Conservation (phyloP, 2,797 vertebrate species). For the Ataeniobius toweri region DNA sequence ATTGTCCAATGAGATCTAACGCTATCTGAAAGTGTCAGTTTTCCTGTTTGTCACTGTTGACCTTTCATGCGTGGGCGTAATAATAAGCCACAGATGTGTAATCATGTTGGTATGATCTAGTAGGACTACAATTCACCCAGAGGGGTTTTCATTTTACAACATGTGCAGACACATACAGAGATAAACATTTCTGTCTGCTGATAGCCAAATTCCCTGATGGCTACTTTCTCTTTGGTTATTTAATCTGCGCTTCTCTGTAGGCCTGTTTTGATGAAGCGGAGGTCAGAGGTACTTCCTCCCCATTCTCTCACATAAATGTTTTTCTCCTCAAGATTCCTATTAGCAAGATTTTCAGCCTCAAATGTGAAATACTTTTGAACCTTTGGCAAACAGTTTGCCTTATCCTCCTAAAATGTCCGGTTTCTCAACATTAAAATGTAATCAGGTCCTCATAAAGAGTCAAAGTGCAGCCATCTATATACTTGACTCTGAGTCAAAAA, state of each 20-base stretch:
- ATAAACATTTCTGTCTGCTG: background rate
- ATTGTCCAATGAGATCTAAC: background rate
- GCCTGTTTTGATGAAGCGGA: slow-evolving; percentile 26
- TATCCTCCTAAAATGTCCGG: background rate
- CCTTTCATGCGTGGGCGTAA: background rate
- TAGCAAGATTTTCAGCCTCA: background rate
- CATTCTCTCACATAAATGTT: background rate
- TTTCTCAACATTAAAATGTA: background rate
- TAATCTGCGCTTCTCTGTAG: background rate
- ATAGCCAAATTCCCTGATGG: background rate
- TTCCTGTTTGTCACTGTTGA: background rate
- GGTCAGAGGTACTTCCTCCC: slow-evolving; percentile 27
- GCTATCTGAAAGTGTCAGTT: background rate
- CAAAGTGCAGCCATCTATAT: background rate
- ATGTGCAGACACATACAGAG: slow-evolving; percentile 8
- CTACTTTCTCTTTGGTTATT: background rate
- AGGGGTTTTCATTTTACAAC: slow-evolving; percentile 1
- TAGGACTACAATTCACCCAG: background rate
- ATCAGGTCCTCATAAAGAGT: slow-evolving; percentile 3
- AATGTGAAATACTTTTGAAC: background rate
- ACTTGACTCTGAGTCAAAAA: slow-evolving; percentile 2
- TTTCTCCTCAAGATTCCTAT: background rate
- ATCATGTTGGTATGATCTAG: background rate
- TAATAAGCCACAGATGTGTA: slow-evolving; percentile 1
- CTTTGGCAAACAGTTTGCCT: background rate